Evolutionary conservation across 2,797 vertebrate species (phyloP).

Genomic region (Acipenser oxyrinchus): DNA sequence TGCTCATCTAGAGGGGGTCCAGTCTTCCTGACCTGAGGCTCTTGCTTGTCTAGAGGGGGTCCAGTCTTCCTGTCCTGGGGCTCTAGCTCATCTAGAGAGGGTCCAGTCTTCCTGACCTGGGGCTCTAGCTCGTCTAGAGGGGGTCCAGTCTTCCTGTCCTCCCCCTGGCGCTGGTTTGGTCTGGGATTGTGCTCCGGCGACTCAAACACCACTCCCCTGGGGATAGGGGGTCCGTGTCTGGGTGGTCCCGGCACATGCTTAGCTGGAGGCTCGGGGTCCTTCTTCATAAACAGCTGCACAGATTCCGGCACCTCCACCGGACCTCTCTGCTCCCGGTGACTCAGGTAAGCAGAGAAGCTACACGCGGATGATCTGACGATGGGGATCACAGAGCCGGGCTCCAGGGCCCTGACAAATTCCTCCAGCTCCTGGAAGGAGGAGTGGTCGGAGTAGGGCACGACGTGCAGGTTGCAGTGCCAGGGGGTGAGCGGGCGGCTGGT

Average conservation of each 20-base stretch:
- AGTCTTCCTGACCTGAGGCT: no score
- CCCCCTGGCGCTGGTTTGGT: slow-evolving; percentile 9
- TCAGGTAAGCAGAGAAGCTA: slow-evolving; percentile 64
- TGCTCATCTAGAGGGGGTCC: no score
- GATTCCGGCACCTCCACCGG: slow-evolving; percentile 63
- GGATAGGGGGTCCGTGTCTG: slow-evolving; percentile 7
- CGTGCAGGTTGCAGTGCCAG: slow-evolving; percentile 63
- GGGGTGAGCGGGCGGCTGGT: slow-evolving; percentile 72
- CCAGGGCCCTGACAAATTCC: slow-evolving; percentile 79
- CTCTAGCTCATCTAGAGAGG: no score
- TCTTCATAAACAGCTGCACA: slow-evolving; percentile 51
- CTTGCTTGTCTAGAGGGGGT: no score
- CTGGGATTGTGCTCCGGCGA: slow-evolving; percentile 42
- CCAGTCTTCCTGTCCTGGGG: no score
- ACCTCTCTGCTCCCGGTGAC: slow-evolving; percentile 40
- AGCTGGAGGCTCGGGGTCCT: slow-evolving; percentile 14
- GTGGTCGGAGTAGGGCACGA: slow-evolving; percentile 88
- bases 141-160: slow-evolving; percentile 9
- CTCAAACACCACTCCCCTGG: slow-evolving; percentile 77
- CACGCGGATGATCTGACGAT: slow-evolving; percentile 62
- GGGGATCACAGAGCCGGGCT: slow-evolving; percentile 70
- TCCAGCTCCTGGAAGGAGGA: slow-evolving; percentile 81
- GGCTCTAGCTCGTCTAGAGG: slow-evolving; percentile 8
- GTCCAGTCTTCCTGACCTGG: no score
- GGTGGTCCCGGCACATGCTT: fast-evolving